Percentiles rank a stretch among this genome's conserved stretches.
Evolutionary conservation across 2,888 invertebrate species (phyloP).

Genomic region (Lottia scabra): DNA sequence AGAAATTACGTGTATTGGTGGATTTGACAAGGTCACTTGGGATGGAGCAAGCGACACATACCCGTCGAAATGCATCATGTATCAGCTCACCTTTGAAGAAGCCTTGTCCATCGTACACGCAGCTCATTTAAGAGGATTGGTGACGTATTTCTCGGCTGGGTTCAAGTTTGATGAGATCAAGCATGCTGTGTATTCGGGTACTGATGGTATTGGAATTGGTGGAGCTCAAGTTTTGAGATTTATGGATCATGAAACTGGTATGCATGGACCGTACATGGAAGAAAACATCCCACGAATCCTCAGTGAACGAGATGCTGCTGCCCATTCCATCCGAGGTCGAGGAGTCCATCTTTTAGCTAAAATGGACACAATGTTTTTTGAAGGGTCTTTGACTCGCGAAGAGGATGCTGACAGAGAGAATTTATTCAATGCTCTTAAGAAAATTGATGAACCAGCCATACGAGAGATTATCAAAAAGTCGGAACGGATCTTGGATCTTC

Average conservation of each 20-base stretch:
- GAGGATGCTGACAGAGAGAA: slow-evolving; percentile 33
- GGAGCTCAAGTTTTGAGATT: slow-evolving; percentile 46
- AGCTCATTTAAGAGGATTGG: slow-evolving; percentile 41
- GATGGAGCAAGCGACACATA: slow-evolving; percentile 51
- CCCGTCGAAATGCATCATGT: slow-evolving; percentile 51
- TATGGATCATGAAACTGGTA: slow-evolving; percentile 45
- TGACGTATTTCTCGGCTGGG: slow-evolving; percentile 50
- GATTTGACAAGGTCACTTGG: slow-evolving; percentile 48
- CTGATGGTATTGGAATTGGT: slow-evolving; percentile 47
- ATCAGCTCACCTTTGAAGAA: slow-evolving; percentile 43
- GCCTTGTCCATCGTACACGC: slow-evolving; percentile 45
- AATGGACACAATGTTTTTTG: slow-evolving; percentile 48
- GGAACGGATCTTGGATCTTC: slow-evolving; percentile 25
- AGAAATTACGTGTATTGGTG: slow-evolving; percentile 41
- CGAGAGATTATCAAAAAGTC: slow-evolving; percentile 15
- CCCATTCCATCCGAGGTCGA: slow-evolving; percentile 34
- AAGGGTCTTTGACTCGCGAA: slow-evolving; percentile 38
- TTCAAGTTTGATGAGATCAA: slow-evolving; percentile 49
- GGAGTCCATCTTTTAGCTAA: slow-evolving; percentile 41
- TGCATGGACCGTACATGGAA: slow-evolving; percentile 51
- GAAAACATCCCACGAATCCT: slow-evolving; percentile 48
- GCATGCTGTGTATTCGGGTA: slow-evolving; percentile 45
- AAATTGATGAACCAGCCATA: slow-evolving; percentile 29
- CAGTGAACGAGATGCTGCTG: slow-evolving; percentile 39
- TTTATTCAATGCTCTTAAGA: slow-evolving; percentile 37